A percentile compares a stretch with the other conserved stretches of the same genome.
phyloP scores from a whole-genome alignment of 2,888 invertebrate species.

The Meloe dianella region DNA sequence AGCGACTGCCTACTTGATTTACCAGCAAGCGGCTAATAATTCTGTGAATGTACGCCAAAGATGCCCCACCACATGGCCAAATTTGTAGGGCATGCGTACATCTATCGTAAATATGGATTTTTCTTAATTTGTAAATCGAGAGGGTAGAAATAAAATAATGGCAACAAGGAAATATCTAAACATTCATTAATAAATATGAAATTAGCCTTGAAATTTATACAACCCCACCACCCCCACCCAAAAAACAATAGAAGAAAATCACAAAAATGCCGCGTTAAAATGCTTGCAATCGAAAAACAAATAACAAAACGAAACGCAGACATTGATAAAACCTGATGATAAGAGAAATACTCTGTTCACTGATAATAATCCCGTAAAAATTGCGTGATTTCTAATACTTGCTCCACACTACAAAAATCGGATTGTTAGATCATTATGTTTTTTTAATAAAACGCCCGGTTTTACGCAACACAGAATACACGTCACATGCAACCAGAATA shows the following conservation, averaged over 20 bases:
- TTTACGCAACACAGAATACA: conserved; percentile 3
- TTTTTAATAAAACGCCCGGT: background rate
- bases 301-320: background rate
- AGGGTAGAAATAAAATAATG: background rate
- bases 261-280: too few species aligned
- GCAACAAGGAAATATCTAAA: background rate
- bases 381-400: background rate
- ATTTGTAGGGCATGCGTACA: conserved; percentile 26
- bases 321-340: background rate
- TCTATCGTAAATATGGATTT: conserved; percentile 31
- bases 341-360: background rate
- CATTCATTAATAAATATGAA: background rate
- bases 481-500: background rate
- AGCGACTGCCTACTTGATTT: conserved; percentile 18
- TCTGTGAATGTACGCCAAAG: conserved; percentile 27
- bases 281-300: too few species aligned
- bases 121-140: conserved; percentile 26
- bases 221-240: too few species aligned
- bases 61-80: conserved; percentile 30
- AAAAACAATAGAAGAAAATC: too few species aligned
- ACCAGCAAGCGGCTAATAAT: conserved; percentile 33
- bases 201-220: background rate
- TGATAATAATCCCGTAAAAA: background rate
- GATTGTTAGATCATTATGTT: background rate
- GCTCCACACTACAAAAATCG: background rate